These are phyloP conservation scores for Candidula unifasciata DNA, from an alignment of 2,888 invertebrate species.

Conservation along the genomic window DNA sequence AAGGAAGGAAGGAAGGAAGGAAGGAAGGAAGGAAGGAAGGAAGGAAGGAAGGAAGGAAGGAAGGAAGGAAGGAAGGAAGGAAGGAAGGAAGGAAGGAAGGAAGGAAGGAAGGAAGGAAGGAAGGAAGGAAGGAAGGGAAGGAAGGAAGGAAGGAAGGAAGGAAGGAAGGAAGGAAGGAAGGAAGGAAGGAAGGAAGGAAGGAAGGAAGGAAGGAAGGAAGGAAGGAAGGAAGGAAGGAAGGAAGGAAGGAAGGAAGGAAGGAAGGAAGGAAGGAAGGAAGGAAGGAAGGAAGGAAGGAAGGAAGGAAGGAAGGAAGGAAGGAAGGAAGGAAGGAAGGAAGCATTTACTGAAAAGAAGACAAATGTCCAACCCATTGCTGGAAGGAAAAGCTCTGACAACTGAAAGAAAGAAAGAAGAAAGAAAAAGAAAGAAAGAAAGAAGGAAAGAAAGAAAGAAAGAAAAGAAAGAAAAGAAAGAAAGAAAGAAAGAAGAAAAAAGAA, in stretches of 20 bases:
- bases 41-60: background rate
- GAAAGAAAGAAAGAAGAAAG: too few relatives aligned
- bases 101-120: too few relatives aligned
- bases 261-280: constrained; percentile 51
- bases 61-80: background rate
- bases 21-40: too few relatives aligned
- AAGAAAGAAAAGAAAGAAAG: background rate
- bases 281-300: constrained; percentile 52
- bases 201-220: constrained; percentile 49
- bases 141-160: constrained; percentile 39
- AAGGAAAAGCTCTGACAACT: too few relatives aligned
- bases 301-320: constrained; percentile 49
- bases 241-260: constrained; percentile 51
- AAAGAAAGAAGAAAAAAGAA: background rate
- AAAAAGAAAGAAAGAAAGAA: background rate
- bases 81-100: too few relatives aligned
- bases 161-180: constrained; percentile 40
- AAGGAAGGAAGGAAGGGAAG: too few relatives aligned
- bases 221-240: constrained; percentile 47
- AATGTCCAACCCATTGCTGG: too few relatives aligned
- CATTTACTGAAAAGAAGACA: too few relatives aligned
- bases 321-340: constrained; percentile 49
- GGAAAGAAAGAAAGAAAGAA: background rate
- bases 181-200: constrained; percentile 43
- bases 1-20: too few relatives aligned